These are phyloP conservation scores for Keiferia lycopersicella DNA, from an alignment of 2,888 invertebrate species.

Conservation along the genomic window DNA sequence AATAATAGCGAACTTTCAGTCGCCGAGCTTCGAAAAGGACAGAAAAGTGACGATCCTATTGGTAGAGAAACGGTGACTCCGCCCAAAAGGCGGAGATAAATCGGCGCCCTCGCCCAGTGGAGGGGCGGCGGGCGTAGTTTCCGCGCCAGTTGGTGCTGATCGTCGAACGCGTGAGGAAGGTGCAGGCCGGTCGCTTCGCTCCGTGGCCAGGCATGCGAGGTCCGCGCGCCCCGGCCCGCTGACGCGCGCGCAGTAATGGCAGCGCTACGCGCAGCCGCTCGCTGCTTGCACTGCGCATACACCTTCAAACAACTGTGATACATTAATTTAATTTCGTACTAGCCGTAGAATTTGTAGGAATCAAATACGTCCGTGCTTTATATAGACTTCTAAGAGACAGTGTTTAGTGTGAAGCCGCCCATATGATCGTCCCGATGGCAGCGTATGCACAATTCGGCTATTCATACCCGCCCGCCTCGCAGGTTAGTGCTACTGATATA, in stretches of 20 bases:
- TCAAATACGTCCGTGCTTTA: slow-evolving; percentile 63
- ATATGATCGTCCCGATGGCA: slow-evolving; percentile 83
- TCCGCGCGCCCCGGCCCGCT: slow-evolving; percentile 68
- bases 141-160: slow-evolving; percentile 78
- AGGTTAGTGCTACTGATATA: slow-evolving; percentile 82
- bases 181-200: slow-evolving; percentile 60
- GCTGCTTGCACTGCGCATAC: slow-evolving; percentile 56
- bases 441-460: slow-evolving; percentile 97
- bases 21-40: slow-evolving; percentile 62
- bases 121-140: slow-evolving; percentile 72
- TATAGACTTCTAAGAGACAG: slow-evolving; percentile 76
- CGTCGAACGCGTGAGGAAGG: slow-evolving; percentile 68
- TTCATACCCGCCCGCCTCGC: slow-evolving; percentile 94
- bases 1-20: slow-evolving; percentile 50
- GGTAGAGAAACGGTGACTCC: slow-evolving; percentile 51
- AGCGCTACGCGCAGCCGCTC: slow-evolving; percentile 75
- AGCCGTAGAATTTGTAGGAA: slow-evolving; percentile 58
- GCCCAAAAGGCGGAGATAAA: slow-evolving; percentile 61
- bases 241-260: slow-evolving; percentile 67
- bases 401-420: slow-evolving; percentile 78
- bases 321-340: slow-evolving; percentile 59
- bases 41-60: slow-evolving; percentile 60
- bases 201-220: slow-evolving; percentile 65
- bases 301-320: slow-evolving; percentile 74
- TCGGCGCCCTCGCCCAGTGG: slow-evolving; percentile 76